phyloP scores from a whole-genome alignment of 2,113 vertebrate genomes.

The Sula dactylatra region DNA sequence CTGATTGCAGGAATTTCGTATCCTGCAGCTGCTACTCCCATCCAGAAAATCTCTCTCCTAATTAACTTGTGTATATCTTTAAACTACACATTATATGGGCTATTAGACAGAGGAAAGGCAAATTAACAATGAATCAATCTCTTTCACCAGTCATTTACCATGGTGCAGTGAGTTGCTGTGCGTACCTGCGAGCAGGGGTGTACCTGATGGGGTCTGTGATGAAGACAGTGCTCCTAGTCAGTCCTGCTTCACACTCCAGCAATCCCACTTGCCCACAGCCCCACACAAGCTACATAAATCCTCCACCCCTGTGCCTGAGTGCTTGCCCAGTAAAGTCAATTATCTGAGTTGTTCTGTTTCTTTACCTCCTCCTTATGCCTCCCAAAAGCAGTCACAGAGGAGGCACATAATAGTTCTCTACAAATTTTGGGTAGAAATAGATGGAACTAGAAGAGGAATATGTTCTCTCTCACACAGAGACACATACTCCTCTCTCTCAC shows the following conservation, averaged over 20 bases:
- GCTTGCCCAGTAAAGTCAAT: neutral
- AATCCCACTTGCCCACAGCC: neutral
- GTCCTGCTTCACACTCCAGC: neutral
- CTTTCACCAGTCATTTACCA: neutral
- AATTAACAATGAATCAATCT: slow-evolving; percentile 20
- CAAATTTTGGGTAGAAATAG: neutral
- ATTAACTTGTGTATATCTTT: slow-evolving; percentile 13
- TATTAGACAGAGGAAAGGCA: slow-evolving; percentile 5
- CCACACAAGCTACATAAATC: neutral
- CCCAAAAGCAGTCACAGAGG: neutral
- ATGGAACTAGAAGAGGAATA: neutral
- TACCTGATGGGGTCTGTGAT: neutral
- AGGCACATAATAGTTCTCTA: neutral
- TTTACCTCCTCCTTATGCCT: neutral
- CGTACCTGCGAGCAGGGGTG: rapidly evolving
- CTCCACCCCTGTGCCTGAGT: neutral
- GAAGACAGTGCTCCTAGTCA: neutral
- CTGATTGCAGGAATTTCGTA: neutral
- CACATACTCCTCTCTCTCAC: neutral
- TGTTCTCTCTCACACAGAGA: neutral
- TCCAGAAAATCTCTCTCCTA: slow-evolving; percentile 4
- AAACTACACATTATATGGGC: neutral
- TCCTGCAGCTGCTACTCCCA: neutral
- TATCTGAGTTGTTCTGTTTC: neutral
- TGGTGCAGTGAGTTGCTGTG: neutral